phyloP scores from a whole-genome alignment of 37 sponge, comb jelly and placozoan genomes.

The Mnemiopsis leidyi region DNA sequence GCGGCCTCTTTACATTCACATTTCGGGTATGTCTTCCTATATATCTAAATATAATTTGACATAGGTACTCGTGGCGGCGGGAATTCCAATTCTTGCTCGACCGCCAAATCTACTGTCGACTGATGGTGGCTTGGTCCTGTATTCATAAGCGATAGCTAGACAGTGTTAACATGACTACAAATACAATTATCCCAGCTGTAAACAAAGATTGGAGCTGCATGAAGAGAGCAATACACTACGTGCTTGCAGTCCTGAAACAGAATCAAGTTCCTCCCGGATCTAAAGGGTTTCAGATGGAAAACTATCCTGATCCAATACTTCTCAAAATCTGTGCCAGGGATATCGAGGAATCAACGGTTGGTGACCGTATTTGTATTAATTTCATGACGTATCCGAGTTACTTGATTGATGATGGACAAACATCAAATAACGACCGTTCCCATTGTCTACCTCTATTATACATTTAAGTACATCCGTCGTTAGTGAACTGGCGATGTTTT shows the following conservation, averaged over 20 bases:
- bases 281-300: background rate
- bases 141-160: too few species aligned
- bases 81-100: too few species aligned
- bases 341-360: background rate
- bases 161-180: too few species aligned
- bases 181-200: background rate
- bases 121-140: too few species aligned
- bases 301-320: background rate
- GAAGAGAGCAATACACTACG: slow-evolving; percentile 41
- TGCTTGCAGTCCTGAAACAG: background rate
- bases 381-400: background rate
- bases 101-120: too few species aligned
- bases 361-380: background rate
- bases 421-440: too few species aligned
- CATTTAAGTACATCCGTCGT: too few species aligned
- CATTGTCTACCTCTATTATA: too few species aligned
- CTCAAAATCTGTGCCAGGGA: background rate
- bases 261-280: slow-evolving; percentile 9
- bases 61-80: too few species aligned
- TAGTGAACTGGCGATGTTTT: background rate
- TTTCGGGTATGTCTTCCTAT: background rate
- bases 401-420: too few species aligned
- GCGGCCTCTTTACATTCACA: slow-evolving; percentile 29
- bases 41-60: background rate
- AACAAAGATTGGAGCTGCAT: slow-evolving; percentile 42